Evolutionary conservation across 2,888 invertebrate species (phyloP).

Genomic region (Yponomeuta cagnagella): DNA sequence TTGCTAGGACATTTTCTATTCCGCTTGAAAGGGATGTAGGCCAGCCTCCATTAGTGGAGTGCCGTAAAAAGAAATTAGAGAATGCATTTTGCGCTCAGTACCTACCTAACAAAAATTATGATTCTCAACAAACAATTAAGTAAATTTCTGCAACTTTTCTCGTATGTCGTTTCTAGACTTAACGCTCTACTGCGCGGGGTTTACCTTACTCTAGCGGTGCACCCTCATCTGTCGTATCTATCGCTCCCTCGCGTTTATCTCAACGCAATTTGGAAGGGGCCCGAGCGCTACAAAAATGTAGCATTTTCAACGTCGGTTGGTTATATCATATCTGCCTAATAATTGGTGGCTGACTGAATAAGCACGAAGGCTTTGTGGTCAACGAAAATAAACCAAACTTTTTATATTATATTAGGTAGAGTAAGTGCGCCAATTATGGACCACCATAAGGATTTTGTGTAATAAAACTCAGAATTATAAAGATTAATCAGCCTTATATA

Average conservation of each 20-base stretch:
- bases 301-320: slow-evolving; percentile 13
- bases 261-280: slow-evolving; percentile 31
- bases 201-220: slow-evolving; percentile 21
- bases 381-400: background rate
- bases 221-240: slow-evolving; percentile 29
- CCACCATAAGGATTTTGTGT: no score
- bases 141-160: background rate
- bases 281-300: slow-evolving; percentile 36
- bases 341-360: background rate
- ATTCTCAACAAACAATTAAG: no score
- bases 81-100: no score
- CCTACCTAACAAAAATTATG: no score
- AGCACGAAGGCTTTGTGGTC: background rate
- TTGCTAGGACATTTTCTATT: no score
- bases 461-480: no score
- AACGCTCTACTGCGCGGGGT: slow-evolving; percentile 23
- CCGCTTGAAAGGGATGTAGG: no score
- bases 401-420: background rate
- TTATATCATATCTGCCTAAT: background rate
- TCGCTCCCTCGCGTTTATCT: slow-evolving; percentile 11
- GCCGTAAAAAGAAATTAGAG: no score
- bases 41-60: no score
- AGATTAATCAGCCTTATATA: no score
- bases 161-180: background rate
- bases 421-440: no score